Evolutionary conservation across 2,888 invertebrate genomes (phyloP), one percentile per base, ranked within the genome.

Genomic region (Celastrina argiolus): DNA sequence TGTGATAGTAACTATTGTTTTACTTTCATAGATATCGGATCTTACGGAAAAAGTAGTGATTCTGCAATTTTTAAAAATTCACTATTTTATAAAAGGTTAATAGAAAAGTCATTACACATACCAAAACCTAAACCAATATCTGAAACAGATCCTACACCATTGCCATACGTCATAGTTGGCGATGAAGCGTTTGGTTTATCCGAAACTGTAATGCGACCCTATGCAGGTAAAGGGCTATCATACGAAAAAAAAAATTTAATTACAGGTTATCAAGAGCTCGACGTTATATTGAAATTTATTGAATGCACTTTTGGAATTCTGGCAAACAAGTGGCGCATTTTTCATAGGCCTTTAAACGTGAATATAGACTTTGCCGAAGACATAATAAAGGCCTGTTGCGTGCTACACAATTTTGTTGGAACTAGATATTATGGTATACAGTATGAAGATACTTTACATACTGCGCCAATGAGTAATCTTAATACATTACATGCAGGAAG

Each of bases 121-220:
- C 63, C 63, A 63, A 41, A 12, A 39, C 63, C 63, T 39, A 39
- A 26, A 63, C 63, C 39, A 63, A 63, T 63, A 39, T 63, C 63
- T 39, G n/a, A 63, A 14, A 41, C 14, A 39, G 39, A 63, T n/a
- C 41, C n/a, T n/a, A 63, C 41, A 41, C 63, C 41, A 26, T n/a
- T 63, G 26, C 71, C 74, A 75, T 67, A 65, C 7, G 51, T 51
- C 4, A 22, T 77, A 66, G 72, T 77, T 65, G 76, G 74, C 58
- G 77, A 76, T 73, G 75, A 75, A 70, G 75, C 74, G 36, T 77
- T 78, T 67, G 74, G 73, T 16, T 72, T 78, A 67, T 34, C 67
- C 65, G 69, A 73, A 68, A 70, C 73, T 71, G 39, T 77, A 67
- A 75, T 77, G 75, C 73, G 75, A 14, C 74, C 74, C 63, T 78